A percentile compares a stretch with the other conserved stretches of the same genome.
Evolutionary conservation across 2,113 vertebrate species (phyloP).

Genomic region (Otis tarda): DNA sequence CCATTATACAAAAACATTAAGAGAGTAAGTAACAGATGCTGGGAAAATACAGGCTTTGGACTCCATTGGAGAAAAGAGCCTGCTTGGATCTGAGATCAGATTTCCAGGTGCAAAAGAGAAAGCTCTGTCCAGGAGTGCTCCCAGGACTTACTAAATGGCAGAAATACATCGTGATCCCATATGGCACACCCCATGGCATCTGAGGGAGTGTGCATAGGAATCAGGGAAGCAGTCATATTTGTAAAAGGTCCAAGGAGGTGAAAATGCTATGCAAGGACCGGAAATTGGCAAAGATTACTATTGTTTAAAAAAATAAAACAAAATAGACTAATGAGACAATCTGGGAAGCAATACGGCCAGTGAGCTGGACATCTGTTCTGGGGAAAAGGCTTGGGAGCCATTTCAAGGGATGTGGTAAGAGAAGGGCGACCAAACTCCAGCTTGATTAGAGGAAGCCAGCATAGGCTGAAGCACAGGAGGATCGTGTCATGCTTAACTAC

Average conservation of each 20-base stretch:
- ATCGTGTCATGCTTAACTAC: conserved; percentile 49
- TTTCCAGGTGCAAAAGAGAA: background rate
- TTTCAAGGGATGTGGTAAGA: conserved; percentile 31
- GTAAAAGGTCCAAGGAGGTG: background rate
- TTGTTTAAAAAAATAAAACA: conserved; percentile 35
- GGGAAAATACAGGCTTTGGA: background rate
- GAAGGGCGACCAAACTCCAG: background rate
- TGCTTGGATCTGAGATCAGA: background rate
- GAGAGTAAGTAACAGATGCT: background rate
- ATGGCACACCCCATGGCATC: rapidly evolving
- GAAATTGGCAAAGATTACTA: background rate
- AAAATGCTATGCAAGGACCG: background rate
- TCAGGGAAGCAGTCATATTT: background rate
- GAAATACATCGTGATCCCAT: background rate
- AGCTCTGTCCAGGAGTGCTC: background rate
- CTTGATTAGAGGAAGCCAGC: conserved; percentile 22
- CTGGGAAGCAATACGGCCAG: background rate
- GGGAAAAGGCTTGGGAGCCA: background rate
- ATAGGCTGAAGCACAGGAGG: conserved; percentile 36
- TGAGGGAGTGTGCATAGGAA: background rate
- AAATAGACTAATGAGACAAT: background rate
- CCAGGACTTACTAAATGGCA: background rate
- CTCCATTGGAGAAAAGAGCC: background rate
- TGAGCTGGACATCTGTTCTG: conserved; percentile 2
- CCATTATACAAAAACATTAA: background rate